Evolutionary conservation across 2,888 invertebrate species (phyloP), one percentile per base, ranked within the genome.

Genomic region (Criorhina ranunculi): DNA sequence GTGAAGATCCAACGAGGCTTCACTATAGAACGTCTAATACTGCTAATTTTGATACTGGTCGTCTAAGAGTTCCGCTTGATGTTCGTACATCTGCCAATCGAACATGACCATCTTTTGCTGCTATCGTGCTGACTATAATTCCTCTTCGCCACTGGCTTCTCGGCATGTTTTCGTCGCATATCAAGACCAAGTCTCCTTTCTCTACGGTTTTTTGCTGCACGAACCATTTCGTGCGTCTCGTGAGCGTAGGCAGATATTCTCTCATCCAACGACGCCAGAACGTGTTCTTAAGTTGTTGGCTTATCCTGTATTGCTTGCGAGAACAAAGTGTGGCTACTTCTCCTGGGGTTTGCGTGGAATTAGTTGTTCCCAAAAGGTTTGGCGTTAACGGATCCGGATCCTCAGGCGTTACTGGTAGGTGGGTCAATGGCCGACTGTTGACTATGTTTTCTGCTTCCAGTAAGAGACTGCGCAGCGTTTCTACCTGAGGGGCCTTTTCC

Each of bases 71-170:
- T 2, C 87, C 87, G 7, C 55, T 75, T 9, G 73, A 53, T 17
- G 88, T 88, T 44, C 55, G 57, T 2, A 88, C 78, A 44, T 87
- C 80, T 1, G 87, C 87, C 6, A 86, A 53, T 0, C 88, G 86
- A 0, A 86, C 70, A 15, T 87, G 82, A 0, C 87, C 87, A 64
- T 88, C 87, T 7, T 40, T 37, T 0, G 87, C 88, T 1, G 82
- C 2, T 37, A 37, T n/a, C 11, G n/a, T 37, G 37, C n/a, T 11
- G 37, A n/a, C n/a, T n/a, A 37, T n/a, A 11, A 37, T 62, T 8
- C 49, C 76, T 12, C 66, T 66, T 31, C 46, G 49, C 87, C 87
- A 87, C 5, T 70, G 53, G 33, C 76, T 79, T 6, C 88, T 81
- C 17, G 85, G 75, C 29, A 53, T 31, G n/a, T 75, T 75, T 2